Percentiles rank a stretch among this genome's conserved stretches.
Evolutionary conservation across 1,140 invertebrate genomes (phyloP).

Genomic region (Parasteatoda tepidariorum): DNA sequence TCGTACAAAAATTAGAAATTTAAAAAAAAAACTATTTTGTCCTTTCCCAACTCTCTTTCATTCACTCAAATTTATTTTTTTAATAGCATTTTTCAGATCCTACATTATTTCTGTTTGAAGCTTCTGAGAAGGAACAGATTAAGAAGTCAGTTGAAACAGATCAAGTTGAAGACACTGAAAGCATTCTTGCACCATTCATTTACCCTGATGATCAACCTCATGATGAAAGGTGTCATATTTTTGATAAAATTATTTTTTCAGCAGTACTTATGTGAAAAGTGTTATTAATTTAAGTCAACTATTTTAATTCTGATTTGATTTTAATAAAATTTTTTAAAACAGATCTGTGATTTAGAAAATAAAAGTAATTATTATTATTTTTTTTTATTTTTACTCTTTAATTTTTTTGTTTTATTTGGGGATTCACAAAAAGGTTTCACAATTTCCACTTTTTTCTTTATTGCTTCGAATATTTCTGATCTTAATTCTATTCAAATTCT

Average conservation of each 20-base stretch:
- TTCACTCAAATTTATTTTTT: conserved; percentile 19
- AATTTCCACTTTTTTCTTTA: no score
- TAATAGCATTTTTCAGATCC: conserved; percentile 69
- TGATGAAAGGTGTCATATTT: conserved; percentile 65
- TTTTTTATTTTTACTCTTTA: no score
- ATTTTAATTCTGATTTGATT: no score
- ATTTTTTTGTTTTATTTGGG: no score
- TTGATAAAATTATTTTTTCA: background rate
- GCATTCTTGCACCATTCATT: conserved; percentile 65
- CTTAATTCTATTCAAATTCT: no score
- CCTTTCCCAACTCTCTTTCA: conserved; percentile 1
- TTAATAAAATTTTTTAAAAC: no score
- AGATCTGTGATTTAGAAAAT: no score
- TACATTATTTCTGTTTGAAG: conserved; percentile 66
- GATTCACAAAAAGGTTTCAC: no score
- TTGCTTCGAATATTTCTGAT: no score
- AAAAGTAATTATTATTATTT: background rate
- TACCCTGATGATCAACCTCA: conserved; percentile 65
- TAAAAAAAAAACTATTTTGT: background rate
- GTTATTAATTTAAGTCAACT: no score
- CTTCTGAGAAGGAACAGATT: conserved; percentile 63
- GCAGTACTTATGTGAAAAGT: background rate
- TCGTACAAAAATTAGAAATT: background rate
- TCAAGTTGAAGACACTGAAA: conserved; percentile 54
- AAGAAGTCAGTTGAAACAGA: conserved; percentile 52